These are phyloP conservation scores for Spongilla lacustris DNA, from an alignment of 37 sponge, comb jelly and placozoan genomes.

Conservation along the genomic window DNA sequence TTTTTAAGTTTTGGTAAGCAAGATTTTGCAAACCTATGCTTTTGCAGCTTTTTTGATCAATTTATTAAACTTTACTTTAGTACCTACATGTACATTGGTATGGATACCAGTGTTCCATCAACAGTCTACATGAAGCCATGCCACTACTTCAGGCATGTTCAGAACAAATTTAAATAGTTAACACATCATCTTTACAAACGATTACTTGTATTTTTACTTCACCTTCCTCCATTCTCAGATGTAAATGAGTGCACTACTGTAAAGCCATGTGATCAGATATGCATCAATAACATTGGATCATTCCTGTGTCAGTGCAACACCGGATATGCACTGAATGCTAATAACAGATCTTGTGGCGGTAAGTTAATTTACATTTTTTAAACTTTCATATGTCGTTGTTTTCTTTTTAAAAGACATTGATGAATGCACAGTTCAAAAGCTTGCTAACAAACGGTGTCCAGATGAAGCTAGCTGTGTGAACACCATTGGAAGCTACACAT, in stretches of 20 bases:
- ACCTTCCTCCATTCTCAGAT: not conserved
- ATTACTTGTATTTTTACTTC: not conserved
- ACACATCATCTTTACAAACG: not conserved
- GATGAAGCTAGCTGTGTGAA: not conserved
- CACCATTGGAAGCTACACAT: not conserved
- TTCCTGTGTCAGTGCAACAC: constrained; percentile 35
- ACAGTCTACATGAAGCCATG: too few species aligned
- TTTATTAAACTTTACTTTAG: too few species aligned
- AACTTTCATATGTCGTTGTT: not conserved
- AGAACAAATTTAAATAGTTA: not conserved
- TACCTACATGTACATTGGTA: too few species aligned
- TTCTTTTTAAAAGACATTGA: not conserved
- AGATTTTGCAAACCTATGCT: too few species aligned
- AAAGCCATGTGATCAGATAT: constrained; percentile 56
- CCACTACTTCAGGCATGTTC: too few species aligned
- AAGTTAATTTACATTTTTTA: not conserved
- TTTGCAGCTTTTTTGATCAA: too few species aligned
- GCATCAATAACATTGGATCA: constrained; percentile 51
- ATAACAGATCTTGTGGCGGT: not conserved
- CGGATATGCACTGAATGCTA: constrained; percentile 20
- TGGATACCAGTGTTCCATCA: too few species aligned
- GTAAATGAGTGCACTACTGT: constrained; percentile 42
- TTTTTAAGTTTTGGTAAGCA: too few species aligned
- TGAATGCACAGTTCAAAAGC: not conserved
- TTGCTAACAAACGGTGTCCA: not conserved